phyloP scores from a whole-genome alignment of 2,888 invertebrate species.

The Acronicta aceris region DNA sequence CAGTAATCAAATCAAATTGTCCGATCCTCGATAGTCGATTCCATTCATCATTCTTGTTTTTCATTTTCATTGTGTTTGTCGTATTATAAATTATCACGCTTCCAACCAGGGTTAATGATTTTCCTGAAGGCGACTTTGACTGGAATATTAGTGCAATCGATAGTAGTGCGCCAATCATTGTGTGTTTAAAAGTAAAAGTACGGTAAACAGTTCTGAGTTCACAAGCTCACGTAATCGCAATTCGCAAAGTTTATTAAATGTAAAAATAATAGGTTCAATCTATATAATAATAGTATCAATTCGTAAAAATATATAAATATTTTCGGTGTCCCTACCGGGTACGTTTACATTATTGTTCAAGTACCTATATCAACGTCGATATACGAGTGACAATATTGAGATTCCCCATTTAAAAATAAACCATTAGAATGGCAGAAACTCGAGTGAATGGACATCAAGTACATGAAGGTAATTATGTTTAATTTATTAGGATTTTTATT shows the following conservation, averaged over 20 bases:
- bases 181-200: constrained; percentile 9
- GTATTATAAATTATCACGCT: not conserved
- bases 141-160: too few relatives aligned
- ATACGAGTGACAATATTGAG: too few relatives aligned
- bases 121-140: constrained; percentile 21
- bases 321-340: not conserved
- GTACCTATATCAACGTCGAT: too few relatives aligned
- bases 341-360: not conserved
- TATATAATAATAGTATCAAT: constrained; percentile 9
- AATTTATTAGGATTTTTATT: not conserved
- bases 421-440: constrained; percentile 57
- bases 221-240: constrained; percentile 40
- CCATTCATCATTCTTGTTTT: too few relatives aligned
- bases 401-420: constrained; percentile 2
- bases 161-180: constrained; percentile 50
- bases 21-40: too few relatives aligned
- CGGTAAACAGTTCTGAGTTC: constrained; percentile 20
- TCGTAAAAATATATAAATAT: not conserved
- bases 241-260: constrained; percentile 18
- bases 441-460: constrained; percentile 71
- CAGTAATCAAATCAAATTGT: too few relatives aligned
- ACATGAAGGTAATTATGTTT: constrained; percentile 66
- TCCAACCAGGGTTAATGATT: constrained; percentile 28
- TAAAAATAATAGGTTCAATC: constrained; percentile 2
- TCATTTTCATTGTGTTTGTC: too few relatives aligned